Conservation (phyloP, 2,797 vertebrate genomes). For the Pseudopleuronectes americanus region DNA sequence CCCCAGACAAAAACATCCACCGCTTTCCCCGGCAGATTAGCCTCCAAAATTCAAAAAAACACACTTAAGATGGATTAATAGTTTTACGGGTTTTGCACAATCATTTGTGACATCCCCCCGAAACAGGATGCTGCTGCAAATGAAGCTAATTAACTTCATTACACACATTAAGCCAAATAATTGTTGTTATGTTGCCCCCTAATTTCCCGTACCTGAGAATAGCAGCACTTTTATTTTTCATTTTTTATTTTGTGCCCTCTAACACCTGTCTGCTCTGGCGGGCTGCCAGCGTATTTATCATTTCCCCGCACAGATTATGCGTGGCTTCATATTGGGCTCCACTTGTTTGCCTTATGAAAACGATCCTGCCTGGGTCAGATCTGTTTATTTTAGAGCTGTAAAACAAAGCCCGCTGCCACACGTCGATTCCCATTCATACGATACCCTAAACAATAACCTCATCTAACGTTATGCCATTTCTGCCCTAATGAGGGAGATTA, state of each 20-base stretch:
- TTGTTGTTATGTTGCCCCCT: conserved; percentile 72
- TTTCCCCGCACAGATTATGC: conserved; percentile 59
- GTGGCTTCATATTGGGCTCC: conserved; percentile 49
- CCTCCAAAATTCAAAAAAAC: conserved; percentile 41
- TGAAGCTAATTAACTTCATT: conserved; percentile 75
- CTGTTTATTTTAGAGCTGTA: conserved; percentile 58
- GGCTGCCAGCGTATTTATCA: conserved; percentile 68
- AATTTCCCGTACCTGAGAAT: conserved; percentile 63
- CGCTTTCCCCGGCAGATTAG: conserved; percentile 45
- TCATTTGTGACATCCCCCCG: conserved; percentile 60
- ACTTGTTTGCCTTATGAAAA: conserved; percentile 71
- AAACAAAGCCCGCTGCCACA: conserved; percentile 34
- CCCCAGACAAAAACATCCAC: conserved; percentile 50
- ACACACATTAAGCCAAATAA: conserved; percentile 77
- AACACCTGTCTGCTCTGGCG: conserved; percentile 79
- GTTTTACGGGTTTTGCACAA: conserved; percentile 50
- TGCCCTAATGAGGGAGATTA: conserved; percentile 70
- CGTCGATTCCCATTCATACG: conserved; percentile 36
- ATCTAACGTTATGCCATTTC: conserved; percentile 43
- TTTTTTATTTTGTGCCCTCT: conserved; percentile 67
- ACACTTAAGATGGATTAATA: conserved; percentile 53
- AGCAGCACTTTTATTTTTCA: conserved; percentile 47
- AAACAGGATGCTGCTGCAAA: conserved; percentile 67
- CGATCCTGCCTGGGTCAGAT: conserved; percentile 53
- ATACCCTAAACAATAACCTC: conserved; percentile 65